Evolutionary conservation across 2,113 vertebrate genomes (phyloP).

Genomic region (Formicarius rufipectus): DNA sequence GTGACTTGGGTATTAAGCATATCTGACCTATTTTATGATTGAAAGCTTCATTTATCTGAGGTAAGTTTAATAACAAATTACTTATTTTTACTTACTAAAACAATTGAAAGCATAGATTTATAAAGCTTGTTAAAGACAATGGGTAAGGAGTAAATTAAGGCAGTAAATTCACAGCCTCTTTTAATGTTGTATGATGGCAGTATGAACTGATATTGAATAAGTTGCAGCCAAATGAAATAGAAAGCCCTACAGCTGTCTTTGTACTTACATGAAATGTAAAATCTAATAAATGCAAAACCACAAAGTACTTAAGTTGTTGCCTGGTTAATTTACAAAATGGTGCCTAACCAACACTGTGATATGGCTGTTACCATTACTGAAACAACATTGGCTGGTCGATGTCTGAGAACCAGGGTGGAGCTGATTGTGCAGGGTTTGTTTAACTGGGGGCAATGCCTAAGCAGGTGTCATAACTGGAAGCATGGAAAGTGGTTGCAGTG

Average conservation of each 20-base stretch:
- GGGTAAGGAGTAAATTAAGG: not conserved
- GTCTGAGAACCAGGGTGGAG: not conserved
- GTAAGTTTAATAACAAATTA: slow-evolving; percentile 25
- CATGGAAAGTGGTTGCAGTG: not conserved
- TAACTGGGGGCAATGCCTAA: not conserved
- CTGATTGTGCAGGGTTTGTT: not conserved
- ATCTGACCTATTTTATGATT: not conserved
- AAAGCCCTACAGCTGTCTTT: not conserved
- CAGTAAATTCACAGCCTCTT: not conserved
- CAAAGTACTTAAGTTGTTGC: not conserved
- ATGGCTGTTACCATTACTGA: not conserved
- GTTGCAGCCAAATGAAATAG: not conserved
- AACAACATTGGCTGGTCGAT: fast-evolving
- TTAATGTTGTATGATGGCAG: not conserved
- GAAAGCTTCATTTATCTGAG: not conserved
- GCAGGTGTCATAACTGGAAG: fast-evolving
- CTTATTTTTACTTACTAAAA: slow-evolving; percentile 41
- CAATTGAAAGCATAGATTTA: not conserved
- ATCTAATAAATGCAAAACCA: slow-evolving; percentile 17
- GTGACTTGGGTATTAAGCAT: not conserved
- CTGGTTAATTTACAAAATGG: not conserved
- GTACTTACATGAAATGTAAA: not conserved
- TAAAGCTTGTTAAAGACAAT: not conserved
- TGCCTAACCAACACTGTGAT: not conserved
- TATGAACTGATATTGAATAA: not conserved